phyloP scores from a whole-genome alignment of 1,140 invertebrate species.

The Drosophila mauritiana region DNA sequence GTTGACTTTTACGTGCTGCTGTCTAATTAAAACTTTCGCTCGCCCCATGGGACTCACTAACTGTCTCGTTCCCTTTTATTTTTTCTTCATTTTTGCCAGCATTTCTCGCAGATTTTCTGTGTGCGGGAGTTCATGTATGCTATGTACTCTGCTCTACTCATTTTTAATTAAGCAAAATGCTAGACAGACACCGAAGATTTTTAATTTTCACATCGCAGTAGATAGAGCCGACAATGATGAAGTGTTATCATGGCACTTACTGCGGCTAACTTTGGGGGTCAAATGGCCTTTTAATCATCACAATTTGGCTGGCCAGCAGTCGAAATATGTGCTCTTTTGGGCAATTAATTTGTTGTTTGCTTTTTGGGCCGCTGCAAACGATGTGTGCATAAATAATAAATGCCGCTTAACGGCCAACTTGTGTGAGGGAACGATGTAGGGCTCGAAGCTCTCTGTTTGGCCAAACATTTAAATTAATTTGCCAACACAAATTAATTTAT shows the following conservation, averaged over 20 bases:
- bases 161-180: slow-evolving; percentile 82
- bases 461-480: slow-evolving; percentile 81
- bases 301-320: slow-evolving; percentile 18
- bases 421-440: slow-evolving; percentile 19
- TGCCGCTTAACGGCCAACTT: slow-evolving; percentile 46
- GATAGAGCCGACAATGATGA: slow-evolving; percentile 18
- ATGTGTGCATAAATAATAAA: slow-evolving; percentile 74
- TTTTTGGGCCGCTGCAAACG: slow-evolving; percentile 48
- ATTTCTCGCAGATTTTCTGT: slow-evolving; percentile 20
- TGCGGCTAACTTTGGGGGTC: slow-evolving; percentile 46
- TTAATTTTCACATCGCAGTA: slow-evolving; percentile 49
- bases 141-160: slow-evolving; percentile 61
- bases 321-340: slow-evolving; percentile 41
- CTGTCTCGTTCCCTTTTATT: slow-evolving; percentile 20
- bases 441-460: slow-evolving; percentile 38
- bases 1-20: slow-evolving; percentile 74
- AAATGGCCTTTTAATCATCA: slow-evolving; percentile 66
- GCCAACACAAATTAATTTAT: slow-evolving; percentile 79
- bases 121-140: slow-evolving; percentile 25
- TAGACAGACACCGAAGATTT: slow-evolving; percentile 70
- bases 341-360: slow-evolving; percentile 67
- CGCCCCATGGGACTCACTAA: slow-evolving; percentile 27
- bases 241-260: slow-evolving; percentile 11
- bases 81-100: slow-evolving; percentile 1
- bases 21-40: slow-evolving; percentile 79